Conservation (phyloP, 2,888 invertebrate genomes). For the Aplocera efformata region DNA sequence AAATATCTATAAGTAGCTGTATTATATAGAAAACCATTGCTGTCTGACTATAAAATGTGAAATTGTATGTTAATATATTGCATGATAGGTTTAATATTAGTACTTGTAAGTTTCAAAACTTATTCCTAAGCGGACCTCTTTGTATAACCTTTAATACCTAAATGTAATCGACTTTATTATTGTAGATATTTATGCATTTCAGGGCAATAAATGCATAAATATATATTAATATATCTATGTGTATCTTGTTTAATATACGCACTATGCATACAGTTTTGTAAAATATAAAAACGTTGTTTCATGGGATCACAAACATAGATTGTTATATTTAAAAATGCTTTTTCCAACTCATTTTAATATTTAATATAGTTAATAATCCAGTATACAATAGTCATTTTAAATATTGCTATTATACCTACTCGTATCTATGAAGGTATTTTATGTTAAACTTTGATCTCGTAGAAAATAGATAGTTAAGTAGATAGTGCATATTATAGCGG, state of each 20-base stretch:
- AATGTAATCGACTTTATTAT: slow-evolving; percentile 9
- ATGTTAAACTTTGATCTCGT: too few species aligned
- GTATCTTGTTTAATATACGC: slow-evolving; percentile 7
- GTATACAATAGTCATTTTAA: too few species aligned
- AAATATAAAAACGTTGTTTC: slow-evolving; percentile 29
- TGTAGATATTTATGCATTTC: slow-evolving; percentile 58
- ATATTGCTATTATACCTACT: too few species aligned
- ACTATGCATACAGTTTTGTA: slow-evolving; percentile 18
- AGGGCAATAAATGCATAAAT: slow-evolving; percentile 73
- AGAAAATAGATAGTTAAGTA: too few species aligned
- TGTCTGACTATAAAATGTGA: slow-evolving; percentile 46
- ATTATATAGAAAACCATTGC: slow-evolving; percentile 32
- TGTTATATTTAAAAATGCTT: background rate
- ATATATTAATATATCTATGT: slow-evolving; percentile 18
- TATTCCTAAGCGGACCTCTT: slow-evolving; percentile 41
- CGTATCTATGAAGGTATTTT: too few species aligned
- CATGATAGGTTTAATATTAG: background rate
- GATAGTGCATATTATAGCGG: too few species aligned
- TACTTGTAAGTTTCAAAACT: slow-evolving; percentile 19
- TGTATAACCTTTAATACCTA: slow-evolving; percentile 27
- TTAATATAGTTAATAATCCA: too few species aligned
- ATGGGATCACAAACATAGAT: slow-evolving; percentile 38
- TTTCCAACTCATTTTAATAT: too few species aligned
- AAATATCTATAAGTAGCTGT: too few species aligned
- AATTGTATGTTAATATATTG: slow-evolving; percentile 1